These are phyloP conservation scores for Philopotamus ludificatus DNA, from an alignment of 1,140 invertebrate species.

Conservation along the genomic window DNA sequence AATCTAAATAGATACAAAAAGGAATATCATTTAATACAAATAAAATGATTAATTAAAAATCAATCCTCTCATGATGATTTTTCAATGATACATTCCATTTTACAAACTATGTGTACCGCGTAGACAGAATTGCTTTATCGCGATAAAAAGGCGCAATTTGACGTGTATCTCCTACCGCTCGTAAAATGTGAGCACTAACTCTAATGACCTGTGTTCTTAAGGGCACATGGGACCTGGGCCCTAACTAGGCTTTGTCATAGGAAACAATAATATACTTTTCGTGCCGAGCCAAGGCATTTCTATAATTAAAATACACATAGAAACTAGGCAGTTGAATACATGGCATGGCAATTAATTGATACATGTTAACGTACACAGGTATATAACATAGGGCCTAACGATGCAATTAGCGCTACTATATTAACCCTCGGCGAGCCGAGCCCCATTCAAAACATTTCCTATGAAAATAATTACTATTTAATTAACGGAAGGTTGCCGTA, in stretches of 20 bases:
- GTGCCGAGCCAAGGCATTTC: background rate
- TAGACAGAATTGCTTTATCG: too few relatives aligned
- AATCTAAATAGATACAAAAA: too few relatives aligned
- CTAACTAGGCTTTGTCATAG: background rate
- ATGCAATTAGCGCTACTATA: conserved; percentile 15
- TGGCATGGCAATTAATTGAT: conserved; percentile 11
- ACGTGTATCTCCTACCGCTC: background rate
- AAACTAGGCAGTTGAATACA: background rate
- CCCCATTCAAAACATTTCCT: too few relatives aligned
- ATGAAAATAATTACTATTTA: too few relatives aligned
- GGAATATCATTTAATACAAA: too few relatives aligned
- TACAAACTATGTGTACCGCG: too few relatives aligned
- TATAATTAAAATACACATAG: conserved; percentile 23
- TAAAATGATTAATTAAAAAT: too few relatives aligned
- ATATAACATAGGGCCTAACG: background rate
- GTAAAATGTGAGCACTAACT: background rate
- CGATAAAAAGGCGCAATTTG: background rate
- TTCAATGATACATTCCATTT: too few relatives aligned
- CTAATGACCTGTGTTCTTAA: background rate
- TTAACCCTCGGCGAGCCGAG: too few relatives aligned
- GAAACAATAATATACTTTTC: conserved; percentile 14
- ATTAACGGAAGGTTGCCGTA: too few relatives aligned
- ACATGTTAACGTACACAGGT: too few relatives aligned
- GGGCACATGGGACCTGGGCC: background rate
- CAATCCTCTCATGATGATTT: too few relatives aligned